Evolutionary conservation across 2,888 invertebrate species (phyloP).

Genomic region (Ophioninae sp.): DNA sequence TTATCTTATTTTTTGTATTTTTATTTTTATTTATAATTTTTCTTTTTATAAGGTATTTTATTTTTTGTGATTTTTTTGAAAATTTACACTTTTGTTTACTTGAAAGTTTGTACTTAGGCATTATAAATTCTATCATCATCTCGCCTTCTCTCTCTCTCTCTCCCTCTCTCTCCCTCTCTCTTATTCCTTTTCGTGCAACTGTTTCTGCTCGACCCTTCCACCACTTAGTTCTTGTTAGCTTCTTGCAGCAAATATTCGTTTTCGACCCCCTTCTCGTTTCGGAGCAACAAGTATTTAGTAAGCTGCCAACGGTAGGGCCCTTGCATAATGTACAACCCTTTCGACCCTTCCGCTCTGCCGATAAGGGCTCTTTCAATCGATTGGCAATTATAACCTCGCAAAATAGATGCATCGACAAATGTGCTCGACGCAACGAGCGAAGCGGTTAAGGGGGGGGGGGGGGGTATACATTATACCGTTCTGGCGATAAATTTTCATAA

Average conservation of each 20-base stretch:
- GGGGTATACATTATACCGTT: neutral
- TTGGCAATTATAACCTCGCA: conserved; percentile 25
- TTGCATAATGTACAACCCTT: conserved; percentile 34
- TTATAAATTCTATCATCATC: no score
- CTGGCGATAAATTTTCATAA: conserved; percentile 9
- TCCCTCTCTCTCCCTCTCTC: neutral
- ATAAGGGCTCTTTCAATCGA: conserved; percentile 30
- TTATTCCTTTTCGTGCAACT: neutral
- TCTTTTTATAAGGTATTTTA: no score
- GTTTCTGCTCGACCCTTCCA: neutral
- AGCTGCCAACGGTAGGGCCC: conserved; percentile 6
- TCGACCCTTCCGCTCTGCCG: conserved; percentile 28
- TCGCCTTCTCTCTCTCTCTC: neutral
- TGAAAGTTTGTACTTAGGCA: no score
- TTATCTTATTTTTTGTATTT: no score
- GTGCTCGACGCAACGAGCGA: conserved; percentile 8
- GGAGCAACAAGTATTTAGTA: conserved; percentile 39
- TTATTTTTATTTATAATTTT: no score
- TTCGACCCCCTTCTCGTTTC: conserved; percentile 17
- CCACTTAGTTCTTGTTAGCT: neutral
- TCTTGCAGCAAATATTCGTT: conserved; percentile 14
- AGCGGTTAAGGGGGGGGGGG: neutral
- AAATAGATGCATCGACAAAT: conserved; percentile 21
- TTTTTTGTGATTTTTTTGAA: neutral
- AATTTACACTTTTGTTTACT: no score